Percentiles rank a stretch among this genome's conserved stretches.
Evolutionary conservation across 2,888 invertebrate species (phyloP).

Genomic region (Hemicrepidius hirtus): DNA sequence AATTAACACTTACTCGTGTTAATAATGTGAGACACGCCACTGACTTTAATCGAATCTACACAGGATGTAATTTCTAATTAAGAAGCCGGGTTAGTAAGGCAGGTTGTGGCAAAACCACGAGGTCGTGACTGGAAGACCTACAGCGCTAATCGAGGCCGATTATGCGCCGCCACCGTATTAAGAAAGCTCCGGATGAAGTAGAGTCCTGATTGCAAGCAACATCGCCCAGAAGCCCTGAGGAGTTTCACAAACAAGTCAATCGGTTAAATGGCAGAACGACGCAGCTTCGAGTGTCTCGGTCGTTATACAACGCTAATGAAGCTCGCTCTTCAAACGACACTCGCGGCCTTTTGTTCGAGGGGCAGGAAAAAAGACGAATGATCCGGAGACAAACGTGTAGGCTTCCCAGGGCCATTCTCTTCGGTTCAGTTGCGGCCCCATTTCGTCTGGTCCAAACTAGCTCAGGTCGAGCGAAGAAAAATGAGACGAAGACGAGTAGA

Average conservation of each 20-base stretch:
- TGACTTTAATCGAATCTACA: constrained; percentile 63
- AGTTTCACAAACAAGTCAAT: constrained; percentile 55
- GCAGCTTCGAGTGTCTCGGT: constrained; percentile 48
- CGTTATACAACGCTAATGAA: constrained; percentile 58
- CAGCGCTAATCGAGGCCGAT: constrained; percentile 51
- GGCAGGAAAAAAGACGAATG: constrained; percentile 56
- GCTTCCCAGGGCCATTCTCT: constrained; percentile 55
- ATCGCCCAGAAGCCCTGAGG: constrained; percentile 20
- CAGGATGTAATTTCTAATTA: constrained; percentile 64
- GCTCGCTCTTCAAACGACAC: constrained; percentile 56
- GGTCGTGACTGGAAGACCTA: constrained; percentile 49
- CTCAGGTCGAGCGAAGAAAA: constrained; percentile 59
- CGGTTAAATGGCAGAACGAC: constrained; percentile 54
- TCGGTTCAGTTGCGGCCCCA: constrained; percentile 60
- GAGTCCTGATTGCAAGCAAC: constrained; percentile 37
- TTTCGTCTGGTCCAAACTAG: constrained; percentile 58
- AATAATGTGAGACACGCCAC: constrained; percentile 60
- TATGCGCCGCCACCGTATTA: constrained; percentile 37
- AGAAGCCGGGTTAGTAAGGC: constrained; percentile 54
- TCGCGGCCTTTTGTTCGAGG: constrained; percentile 56
- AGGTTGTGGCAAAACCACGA: constrained; percentile 48
- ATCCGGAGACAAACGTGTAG: constrained; percentile 55
- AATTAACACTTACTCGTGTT: constrained; percentile 59
- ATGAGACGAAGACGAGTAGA: constrained; percentile 52
- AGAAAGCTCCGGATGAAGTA: constrained; percentile 43